Evolutionary conservation across 2,113 vertebrate genomes (phyloP).

Genomic region (Catharus bicknelli): DNA sequence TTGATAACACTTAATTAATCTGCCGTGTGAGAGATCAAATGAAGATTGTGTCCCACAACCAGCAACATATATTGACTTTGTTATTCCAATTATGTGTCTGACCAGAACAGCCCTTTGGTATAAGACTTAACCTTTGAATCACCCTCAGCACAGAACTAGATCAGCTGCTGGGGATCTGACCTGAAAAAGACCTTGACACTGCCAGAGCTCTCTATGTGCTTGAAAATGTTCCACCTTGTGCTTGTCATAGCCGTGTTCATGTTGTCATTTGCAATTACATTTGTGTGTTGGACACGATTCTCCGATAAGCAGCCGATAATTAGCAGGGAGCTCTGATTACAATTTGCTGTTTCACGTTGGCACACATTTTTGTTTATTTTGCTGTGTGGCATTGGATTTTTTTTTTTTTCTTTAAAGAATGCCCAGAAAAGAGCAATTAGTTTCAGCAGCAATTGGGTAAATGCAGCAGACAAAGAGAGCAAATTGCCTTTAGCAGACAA

Average conservation of each 20-base stretch:
- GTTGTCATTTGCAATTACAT: constrained; percentile 28
- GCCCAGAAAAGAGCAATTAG: constrained; percentile 63
- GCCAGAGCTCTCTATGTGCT: background rate
- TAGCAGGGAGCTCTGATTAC: background rate
- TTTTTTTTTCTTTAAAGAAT: background rate
- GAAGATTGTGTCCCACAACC: constrained; percentile 73
- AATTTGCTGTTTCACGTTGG: constrained; percentile 18
- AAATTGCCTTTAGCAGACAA: constrained; percentile 58
- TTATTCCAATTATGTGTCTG: constrained; percentile 77
- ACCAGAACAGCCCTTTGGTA: constrained; percentile 70
- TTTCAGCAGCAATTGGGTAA: constrained; percentile 55
- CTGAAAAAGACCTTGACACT: constrained; percentile 69
- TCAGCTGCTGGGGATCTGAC: constrained; percentile 65
- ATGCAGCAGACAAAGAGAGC: constrained; percentile 57
- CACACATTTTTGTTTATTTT: constrained; percentile 17
- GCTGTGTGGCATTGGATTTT: background rate
- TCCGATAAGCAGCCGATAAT: background rate
- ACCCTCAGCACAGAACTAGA: constrained; percentile 66
- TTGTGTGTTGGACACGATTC: background rate
- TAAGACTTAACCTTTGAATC: constrained; percentile 78
- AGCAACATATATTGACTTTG: constrained; percentile 75
- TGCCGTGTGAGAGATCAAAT: constrained; percentile 80
- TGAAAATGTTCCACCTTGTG: constrained; percentile 34
- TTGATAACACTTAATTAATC: constrained; percentile 87
- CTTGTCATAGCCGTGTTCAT: background rate